Conservation (phyloP, 2,888 invertebrate species). For the Drosophila mercatorum region DNA sequence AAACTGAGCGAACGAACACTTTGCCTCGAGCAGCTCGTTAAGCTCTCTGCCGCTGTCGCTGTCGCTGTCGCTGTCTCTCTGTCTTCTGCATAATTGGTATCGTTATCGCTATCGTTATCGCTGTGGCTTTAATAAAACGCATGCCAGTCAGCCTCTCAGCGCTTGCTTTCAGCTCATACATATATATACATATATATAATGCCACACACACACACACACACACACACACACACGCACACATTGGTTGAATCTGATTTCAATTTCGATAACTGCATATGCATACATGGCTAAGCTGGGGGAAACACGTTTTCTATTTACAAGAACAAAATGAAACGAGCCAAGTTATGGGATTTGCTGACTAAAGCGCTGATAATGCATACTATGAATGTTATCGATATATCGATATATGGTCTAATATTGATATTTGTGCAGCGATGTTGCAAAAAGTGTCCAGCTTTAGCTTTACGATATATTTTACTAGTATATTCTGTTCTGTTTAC, state of each 20-base stretch:
- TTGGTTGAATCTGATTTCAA: conserved; percentile 22
- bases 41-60: background rate
- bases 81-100: conserved; percentile 29
- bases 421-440: too few species aligned
- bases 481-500: too few species aligned
- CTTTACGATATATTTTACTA: background rate
- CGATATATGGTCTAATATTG: background rate
- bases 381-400: background rate
- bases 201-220: conserved; percentile 18
- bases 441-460: too few species aligned
- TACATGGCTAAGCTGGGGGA: conserved; percentile 27
- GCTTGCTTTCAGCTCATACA: conserved; percentile 6
- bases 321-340: background rate
- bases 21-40: conserved; percentile 55
- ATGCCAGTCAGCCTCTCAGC: conserved; percentile 41
- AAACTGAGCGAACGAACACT: conserved; percentile 36
- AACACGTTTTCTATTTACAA: too few species aligned
- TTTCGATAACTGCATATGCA: conserved; percentile 53
- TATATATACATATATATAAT: background rate
- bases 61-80: too few species aligned
- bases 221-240: background rate
- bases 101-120: conserved; percentile 34
- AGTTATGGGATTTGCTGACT: background rate
- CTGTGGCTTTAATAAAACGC: conserved; percentile 34
- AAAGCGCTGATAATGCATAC: background rate